phyloP scores from a whole-genome alignment of 35 echinoderm and acorn worm species.

The Ptychodera flava region DNA sequence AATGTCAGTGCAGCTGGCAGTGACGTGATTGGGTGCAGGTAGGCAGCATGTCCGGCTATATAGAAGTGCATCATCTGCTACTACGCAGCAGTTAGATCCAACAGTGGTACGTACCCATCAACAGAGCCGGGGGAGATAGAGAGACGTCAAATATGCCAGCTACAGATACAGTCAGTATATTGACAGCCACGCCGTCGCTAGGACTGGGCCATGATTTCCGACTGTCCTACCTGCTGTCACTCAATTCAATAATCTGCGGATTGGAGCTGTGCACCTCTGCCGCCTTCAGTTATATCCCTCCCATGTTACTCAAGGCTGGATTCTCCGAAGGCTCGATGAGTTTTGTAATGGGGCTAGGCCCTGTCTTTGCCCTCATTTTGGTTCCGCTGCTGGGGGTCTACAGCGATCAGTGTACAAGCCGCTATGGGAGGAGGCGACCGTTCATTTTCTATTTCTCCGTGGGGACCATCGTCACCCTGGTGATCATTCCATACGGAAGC shows the following conservation, averaged over 20 bases:
- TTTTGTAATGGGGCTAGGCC: conserved; percentile 79
- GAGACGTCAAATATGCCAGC: not conserved
- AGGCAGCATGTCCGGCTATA: no score
- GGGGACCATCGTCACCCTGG: conserved; percentile 38
- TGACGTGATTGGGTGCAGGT: no score
- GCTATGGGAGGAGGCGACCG: conserved; percentile 68
- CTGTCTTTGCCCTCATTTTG: conserved; percentile 65
- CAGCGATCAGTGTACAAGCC: conserved; percentile 80
- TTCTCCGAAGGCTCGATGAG: conserved; percentile 88
- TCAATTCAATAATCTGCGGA: conserved; percentile 85
- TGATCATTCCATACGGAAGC: conserved; percentile 51
- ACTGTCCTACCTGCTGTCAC: conserved; percentile 37
- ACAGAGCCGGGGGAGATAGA: no score
- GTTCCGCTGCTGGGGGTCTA: conserved; percentile 67
- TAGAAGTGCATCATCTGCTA: no score
- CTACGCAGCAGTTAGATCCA: no score
- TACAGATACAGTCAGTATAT: not conserved
- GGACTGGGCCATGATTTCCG: conserved; percentile 17
- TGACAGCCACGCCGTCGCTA: not conserved
- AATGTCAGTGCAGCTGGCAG: no score
- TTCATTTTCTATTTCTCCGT: conserved; percentile 43
- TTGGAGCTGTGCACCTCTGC: conserved; percentile 87
- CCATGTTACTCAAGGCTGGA: conserved; percentile 79
- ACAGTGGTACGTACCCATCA: no score
- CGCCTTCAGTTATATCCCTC: conserved; percentile 93